Base-by-base conservation (phyloP, 1,140 invertebrate genomes). In the Lasioglossum baleicum region DNA sequence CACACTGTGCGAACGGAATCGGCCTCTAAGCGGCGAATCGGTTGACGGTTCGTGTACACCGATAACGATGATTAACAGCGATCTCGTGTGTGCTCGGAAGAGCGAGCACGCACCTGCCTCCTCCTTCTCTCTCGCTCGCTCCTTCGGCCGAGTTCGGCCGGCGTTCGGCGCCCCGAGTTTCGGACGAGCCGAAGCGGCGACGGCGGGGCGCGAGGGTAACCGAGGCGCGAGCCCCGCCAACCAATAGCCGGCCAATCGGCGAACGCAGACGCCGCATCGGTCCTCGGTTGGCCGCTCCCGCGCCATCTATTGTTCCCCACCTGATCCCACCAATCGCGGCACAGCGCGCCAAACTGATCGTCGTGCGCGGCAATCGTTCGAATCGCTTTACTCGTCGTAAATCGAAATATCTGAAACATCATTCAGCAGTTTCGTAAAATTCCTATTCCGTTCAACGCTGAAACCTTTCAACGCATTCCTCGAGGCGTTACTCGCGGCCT, bases 51-150 rank as follows among this genome's bases (percentile, higher is more conserved):
- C 66, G 51, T 65, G 53, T 51, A 70, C 67, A 35, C 71, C 75
- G 75, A 81, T 78, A 78, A 80, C 81, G 64, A 35, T 60, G 63
- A 60, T 65, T 70, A 61, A 31, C 71, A 53, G 11, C 69, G 70
- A 48, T 42, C 26, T 63, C 69, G 61, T 73, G 76, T 73, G 76
- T 20, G 51, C 13, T 56, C 51, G 42, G 53, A n/a, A n/a, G 48
- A 80, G 74, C 42, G 76, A 71, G 61, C 51, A 70, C 60, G 22
- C 60, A 72, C 40, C 48, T 31, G 60, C 64, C 66, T 73, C 70
- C n/a, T 68, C 15, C 74, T 13, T 64, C 67, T 75, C 65, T 68
- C 26, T 75, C 35, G 44, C 63, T 75, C 65, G 44, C 63, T 75
- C 65, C 22, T 31, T 68, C 63, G 22, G 35, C 48, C 15, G 0